A percentile compares a stretch with the other conserved stretches of the same genome.
Evolutionary conservation across 1,140 invertebrate species (phyloP).

Genomic region (Ptiloglossa arizonensis): DNA sequence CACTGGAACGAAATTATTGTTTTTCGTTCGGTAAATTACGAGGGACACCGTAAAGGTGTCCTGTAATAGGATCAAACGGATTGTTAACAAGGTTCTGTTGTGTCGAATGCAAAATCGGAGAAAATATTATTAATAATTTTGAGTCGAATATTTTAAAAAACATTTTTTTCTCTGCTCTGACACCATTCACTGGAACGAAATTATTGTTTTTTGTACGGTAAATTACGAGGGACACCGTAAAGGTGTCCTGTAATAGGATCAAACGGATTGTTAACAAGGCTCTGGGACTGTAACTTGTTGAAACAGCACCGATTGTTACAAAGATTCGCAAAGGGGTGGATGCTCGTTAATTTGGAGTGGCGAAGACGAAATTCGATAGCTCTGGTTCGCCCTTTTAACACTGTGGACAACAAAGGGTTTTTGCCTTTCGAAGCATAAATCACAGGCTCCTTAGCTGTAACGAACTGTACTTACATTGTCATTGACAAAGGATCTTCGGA

Average conservation of each 20-base stretch:
- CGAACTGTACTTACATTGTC: slow-evolving; percentile 38
- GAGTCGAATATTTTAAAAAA: too few relatives aligned
- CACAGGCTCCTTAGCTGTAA: slow-evolving; percentile 56
- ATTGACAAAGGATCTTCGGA: slow-evolving; percentile 50
- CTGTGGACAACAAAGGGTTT: slow-evolving; percentile 50
- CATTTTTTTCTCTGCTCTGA: neutral
- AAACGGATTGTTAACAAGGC: slow-evolving; percentile 54
- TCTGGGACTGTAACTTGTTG: slow-evolving; percentile 23
- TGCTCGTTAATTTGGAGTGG: slow-evolving; percentile 58
- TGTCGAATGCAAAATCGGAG: too few relatives aligned
- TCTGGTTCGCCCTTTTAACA: slow-evolving; percentile 38
- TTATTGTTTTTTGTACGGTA: neutral
- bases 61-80: slow-evolving; percentile 41
- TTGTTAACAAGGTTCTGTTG: slow-evolving; percentile 47
- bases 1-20: too few relatives aligned
- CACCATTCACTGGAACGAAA: too few relatives aligned
- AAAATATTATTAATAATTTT: too few relatives aligned
- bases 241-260: slow-evolving; percentile 29
- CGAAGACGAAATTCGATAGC: slow-evolving; percentile 61
- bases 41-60: neutral
- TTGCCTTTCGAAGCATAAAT: slow-evolving; percentile 39
- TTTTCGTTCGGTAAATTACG: neutral
- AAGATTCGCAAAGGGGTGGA: slow-evolving; percentile 52
- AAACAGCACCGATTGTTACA: slow-evolving; percentile 50
- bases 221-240: neutral